Evolutionary conservation across 1,140 invertebrate species (phyloP).

Genomic region (Paracyclopina nana): DNA sequence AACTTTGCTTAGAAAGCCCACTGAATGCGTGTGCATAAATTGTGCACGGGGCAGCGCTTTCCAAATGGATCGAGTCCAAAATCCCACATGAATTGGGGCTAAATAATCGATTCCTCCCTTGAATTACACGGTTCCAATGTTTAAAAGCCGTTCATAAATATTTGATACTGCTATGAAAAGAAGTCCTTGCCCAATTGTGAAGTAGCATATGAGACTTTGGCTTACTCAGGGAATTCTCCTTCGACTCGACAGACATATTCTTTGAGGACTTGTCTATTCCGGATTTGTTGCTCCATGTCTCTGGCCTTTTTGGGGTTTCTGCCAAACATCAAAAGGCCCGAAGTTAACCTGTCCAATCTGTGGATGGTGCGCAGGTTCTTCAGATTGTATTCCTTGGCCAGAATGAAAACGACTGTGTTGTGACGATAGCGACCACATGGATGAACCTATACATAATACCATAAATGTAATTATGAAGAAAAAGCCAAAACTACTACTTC

Average conservation of each 20-base stretch:
- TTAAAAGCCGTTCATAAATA: too few species aligned
- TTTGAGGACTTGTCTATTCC: slow-evolving; percentile 73
- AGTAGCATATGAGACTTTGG: too few species aligned
- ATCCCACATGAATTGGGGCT: too few species aligned
- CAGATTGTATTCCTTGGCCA: slow-evolving; percentile 85
- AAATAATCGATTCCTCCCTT: too few species aligned
- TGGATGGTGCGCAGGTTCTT: slow-evolving; percentile 82
- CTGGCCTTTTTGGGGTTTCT: slow-evolving; percentile 64
- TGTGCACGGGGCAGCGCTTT: too few species aligned
- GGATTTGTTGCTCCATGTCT: slow-evolving; percentile 81
- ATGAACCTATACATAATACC: slow-evolving; percentile 76
- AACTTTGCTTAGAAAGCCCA: too few species aligned
- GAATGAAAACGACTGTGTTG: slow-evolving; percentile 86
- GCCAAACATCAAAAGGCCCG: slow-evolving; percentile 34
- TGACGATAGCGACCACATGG: slow-evolving; percentile 88
- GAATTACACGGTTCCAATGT: too few species aligned
- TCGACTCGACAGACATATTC: slow-evolving; percentile 93
- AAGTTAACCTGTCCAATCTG: slow-evolving; percentile 72
- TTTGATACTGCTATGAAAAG: too few species aligned
- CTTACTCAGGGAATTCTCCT: slow-evolving; percentile 86
- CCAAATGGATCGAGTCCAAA: too few species aligned
- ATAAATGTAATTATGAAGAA: too few species aligned
- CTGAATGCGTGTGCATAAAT: too few species aligned
- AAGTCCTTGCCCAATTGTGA: slow-evolving; percentile 17
- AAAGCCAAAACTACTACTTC: too few species aligned